phyloP scores from a whole-genome alignment of 1,140 invertebrate genomes.

The Dreissena rostriformis region DNA sequence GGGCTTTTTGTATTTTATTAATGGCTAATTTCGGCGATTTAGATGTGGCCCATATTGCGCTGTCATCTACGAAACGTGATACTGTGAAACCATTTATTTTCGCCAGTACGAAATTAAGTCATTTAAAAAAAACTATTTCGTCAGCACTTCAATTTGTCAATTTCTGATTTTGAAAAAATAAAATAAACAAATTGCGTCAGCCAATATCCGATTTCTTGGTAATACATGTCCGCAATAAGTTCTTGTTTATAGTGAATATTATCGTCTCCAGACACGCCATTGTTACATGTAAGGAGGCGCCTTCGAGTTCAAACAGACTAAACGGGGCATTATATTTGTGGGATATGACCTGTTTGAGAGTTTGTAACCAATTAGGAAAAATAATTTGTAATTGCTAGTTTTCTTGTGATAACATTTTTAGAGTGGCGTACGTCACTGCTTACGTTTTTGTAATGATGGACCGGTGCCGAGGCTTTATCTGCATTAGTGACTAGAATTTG shows the following conservation, averaged over 20 bases:
- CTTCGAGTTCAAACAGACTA: slow-evolving; percentile 6
- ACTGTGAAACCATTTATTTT: no score
- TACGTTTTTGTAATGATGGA: not conserved
- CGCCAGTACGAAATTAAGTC: no score
- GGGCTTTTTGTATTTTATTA: no score
- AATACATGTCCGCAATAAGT: no score
- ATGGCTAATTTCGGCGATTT: not conserved
- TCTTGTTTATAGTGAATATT: no score
- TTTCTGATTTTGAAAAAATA: no score
- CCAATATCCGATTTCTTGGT: no score
- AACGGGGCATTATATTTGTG: not conserved
- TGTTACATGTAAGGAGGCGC: not conserved
- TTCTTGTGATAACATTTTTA: not conserved
- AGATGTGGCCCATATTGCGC: not conserved
- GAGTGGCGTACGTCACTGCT: not conserved
- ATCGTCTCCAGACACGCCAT: not conserved
- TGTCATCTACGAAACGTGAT: slow-evolving; percentile 17
- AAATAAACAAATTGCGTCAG: slow-evolving; percentile 8
- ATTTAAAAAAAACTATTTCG: slow-evolving; percentile 8
- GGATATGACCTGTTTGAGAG: not conserved
- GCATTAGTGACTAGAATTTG: not conserved
- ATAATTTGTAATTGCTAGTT: not conserved
- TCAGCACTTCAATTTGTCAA: no score
- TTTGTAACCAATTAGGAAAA: not conserved
- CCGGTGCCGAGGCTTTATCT: slow-evolving; percentile 7